Conservation (phyloP, 2,113 vertebrate genomes). For the Oriolus oriolus region DNA sequence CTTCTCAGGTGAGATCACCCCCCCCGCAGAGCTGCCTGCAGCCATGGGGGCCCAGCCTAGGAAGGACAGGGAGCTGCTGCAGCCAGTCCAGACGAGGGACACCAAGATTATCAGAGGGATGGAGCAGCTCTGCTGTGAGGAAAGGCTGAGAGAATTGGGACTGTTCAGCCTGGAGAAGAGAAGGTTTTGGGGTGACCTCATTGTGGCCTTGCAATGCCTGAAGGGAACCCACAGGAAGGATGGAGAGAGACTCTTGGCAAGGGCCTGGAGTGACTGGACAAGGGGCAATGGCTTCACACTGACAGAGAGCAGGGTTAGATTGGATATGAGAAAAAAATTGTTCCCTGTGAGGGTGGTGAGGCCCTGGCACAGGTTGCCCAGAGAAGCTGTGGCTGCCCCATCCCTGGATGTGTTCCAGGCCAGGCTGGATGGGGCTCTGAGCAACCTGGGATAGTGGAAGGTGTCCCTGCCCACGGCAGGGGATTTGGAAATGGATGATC, state of each 20-base stretch:
- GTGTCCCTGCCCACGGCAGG: background rate
- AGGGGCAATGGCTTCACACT: background rate
- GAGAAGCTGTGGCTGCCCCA: background rate
- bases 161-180: background rate
- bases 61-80: background rate
- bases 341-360: accelerated
- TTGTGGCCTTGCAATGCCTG: background rate
- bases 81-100: background rate
- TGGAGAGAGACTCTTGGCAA: background rate
- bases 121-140: background rate
- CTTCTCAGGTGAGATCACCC: accelerated
- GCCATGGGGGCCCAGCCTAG: background rate
- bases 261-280: background rate
- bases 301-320: accelerated
- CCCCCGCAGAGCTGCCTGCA: background rate
- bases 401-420: background rate
- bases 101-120: background rate
- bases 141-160: background rate
- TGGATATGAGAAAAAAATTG: accelerated
- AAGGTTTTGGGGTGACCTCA: background rate
- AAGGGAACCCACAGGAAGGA: background rate
- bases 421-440: background rate
- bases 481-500: background rate
- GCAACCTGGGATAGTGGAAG: background rate
- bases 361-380: background rate